Conservation (phyloP, 2,888 invertebrate genomes). For the Drosophila mettleri region DNA sequence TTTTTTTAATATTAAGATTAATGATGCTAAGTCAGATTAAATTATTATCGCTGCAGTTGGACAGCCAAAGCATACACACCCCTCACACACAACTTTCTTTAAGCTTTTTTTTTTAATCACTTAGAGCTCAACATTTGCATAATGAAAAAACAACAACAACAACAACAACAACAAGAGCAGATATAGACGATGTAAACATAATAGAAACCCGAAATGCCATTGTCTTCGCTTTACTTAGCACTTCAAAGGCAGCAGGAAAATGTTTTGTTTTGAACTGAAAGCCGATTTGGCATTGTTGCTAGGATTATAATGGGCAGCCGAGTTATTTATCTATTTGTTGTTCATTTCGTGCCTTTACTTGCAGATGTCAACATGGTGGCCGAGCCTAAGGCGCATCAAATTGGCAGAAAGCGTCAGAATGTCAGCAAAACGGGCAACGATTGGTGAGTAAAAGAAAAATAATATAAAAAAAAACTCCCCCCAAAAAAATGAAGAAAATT, state of each 20-base stretch:
- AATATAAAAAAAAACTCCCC: too few relatives aligned
- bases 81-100: neutral
- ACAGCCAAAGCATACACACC: constrained; percentile 18
- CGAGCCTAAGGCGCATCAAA: constrained; percentile 89
- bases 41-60: constrained; percentile 59
- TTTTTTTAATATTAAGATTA: constrained; percentile 82
- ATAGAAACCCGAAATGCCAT: constrained; percentile 34
- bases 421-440: constrained; percentile 88
- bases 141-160: constrained; percentile 59
- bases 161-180: constrained; percentile 10
- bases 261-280: constrained; percentile 32
- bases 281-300: constrained; percentile 32
- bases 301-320: constrained; percentile 17
- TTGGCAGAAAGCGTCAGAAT: constrained; percentile 87
- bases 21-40: constrained; percentile 67
- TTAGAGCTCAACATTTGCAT: constrained; percentile 62
- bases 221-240: constrained; percentile 37
- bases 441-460: constrained; percentile 86
- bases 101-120: constrained; percentile 62
- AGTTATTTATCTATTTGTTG: constrained; percentile 20
- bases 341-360: constrained; percentile 60
- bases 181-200: constrained; percentile 14
- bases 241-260: constrained; percentile 53
- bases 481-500: constrained; percentile 18
- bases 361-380: constrained; percentile 90